These are phyloP conservation scores for Odontocerum albicorne DNA, from an alignment of 2,888 invertebrate genomes.

Conservation along the genomic window DNA sequence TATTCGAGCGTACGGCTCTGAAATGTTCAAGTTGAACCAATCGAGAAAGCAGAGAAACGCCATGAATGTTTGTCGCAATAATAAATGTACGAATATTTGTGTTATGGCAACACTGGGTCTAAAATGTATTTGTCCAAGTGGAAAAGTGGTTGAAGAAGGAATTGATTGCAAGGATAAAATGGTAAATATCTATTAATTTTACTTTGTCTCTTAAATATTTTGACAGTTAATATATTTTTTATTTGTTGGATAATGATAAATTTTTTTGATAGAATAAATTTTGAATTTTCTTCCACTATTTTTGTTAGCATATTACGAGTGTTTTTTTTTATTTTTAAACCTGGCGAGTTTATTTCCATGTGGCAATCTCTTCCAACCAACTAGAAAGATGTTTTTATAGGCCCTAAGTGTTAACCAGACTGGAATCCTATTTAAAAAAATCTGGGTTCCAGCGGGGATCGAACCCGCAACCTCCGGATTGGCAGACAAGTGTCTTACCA, in stretches of 20 bases:
- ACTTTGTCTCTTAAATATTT: neutral
- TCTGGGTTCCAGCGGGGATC: too few species aligned
- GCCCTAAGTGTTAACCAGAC: too few species aligned
- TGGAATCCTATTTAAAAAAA: too few species aligned
- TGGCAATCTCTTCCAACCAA: too few species aligned
- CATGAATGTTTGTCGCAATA: constrained; percentile 53
- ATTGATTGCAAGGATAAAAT: neutral
- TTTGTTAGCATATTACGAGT: too few species aligned
- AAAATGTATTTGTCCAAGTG: constrained; percentile 61
- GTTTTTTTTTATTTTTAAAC: too few species aligned
- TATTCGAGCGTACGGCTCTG: constrained; percentile 49
- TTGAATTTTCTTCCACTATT: too few species aligned
- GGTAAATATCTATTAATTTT: constrained; percentile 6
- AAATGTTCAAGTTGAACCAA: constrained; percentile 58
- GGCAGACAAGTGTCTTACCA: too few species aligned
- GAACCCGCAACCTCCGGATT: too few species aligned
- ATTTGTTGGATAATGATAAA: neutral
- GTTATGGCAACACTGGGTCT: constrained; percentile 52
- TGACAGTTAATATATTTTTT: neutral
- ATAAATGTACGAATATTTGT: constrained; percentile 64
- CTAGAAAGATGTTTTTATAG: too few species aligned
- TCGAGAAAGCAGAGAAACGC: constrained; percentile 55
- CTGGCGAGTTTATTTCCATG: too few species aligned
- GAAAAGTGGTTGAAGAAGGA: constrained; percentile 39
- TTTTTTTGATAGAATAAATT: neutral